These are phyloP conservation scores for Chroicocephalus ridibundus DNA, from an alignment of 2,113 vertebrate species.

Conservation along the genomic window DNA sequence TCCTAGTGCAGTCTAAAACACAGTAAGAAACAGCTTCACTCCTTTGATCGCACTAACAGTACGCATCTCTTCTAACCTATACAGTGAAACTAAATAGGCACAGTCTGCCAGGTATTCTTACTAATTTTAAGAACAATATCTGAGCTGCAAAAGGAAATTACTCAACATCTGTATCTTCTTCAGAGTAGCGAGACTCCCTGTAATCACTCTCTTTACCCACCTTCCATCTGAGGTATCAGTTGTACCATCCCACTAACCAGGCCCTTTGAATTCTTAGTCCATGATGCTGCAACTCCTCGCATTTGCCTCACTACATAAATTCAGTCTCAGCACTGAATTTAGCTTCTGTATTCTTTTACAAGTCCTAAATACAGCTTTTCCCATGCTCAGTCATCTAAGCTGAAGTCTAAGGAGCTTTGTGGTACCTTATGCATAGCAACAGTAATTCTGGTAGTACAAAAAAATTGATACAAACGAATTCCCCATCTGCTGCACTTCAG, in stretches of 20 bases:
- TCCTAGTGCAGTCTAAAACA: background rate
- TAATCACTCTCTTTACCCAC: background rate
- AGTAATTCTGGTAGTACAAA: background rate
- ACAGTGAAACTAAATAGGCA: background rate
- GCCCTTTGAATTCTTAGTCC: background rate
- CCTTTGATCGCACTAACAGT: accelerated
- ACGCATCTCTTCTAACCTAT: background rate
- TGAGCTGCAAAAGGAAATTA: background rate
- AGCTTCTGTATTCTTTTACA: background rate
- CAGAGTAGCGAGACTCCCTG: background rate
- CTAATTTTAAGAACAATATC: background rate
- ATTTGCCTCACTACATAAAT: background rate
- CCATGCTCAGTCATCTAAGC: background rate
- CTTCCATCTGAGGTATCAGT: background rate
- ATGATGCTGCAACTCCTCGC: background rate
- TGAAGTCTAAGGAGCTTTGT: background rate
- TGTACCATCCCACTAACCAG: background rate
- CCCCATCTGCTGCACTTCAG: background rate
- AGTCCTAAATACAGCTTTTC: background rate
- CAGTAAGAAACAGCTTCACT: accelerated
- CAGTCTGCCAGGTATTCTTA: background rate
- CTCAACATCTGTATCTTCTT: background rate
- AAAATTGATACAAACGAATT: background rate
- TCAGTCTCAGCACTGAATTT: background rate
- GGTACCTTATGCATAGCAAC: background rate